Percentiles rank a stretch among this genome's conserved stretches.
Evolutionary conservation across 2,113 vertebrate species (phyloP).

Genomic region (Gymnobelideus leadbeateri): DNA sequence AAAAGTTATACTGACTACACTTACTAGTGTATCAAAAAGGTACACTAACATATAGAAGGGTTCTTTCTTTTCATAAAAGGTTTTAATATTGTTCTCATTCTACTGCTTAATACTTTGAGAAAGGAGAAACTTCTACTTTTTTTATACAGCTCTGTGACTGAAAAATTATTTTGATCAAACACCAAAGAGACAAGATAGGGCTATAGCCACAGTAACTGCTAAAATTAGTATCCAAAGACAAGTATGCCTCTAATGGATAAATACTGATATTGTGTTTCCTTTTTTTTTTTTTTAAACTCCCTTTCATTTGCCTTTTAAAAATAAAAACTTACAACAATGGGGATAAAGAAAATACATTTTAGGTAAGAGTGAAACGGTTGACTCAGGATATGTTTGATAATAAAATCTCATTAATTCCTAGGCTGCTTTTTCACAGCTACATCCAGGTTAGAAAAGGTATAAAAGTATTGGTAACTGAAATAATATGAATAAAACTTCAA

Average conservation of each 20-base stretch:
- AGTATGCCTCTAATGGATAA: background rate
- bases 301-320: background rate
- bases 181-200: background rate
- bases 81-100: background rate
- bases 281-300: background rate
- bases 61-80: background rate
- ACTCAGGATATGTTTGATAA: background rate
- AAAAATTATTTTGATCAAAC: background rate
- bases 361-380: background rate
- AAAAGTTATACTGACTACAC: constrained; percentile 24
- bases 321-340: background rate
- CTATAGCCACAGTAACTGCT: background rate
- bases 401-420: background rate
- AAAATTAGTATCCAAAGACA: background rate
- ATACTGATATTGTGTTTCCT: no score
- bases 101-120: background rate
- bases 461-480: background rate
- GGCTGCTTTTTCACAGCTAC: background rate
- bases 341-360: background rate
- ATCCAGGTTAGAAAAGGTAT: background rate
- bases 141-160: background rate
- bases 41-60: background rate
- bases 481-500: background rate
- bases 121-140: background rate
- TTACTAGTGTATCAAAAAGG: no score